phyloP scores from a whole-genome alignment of 2,888 invertebrate genomes.

The Eremobia ochroleuca region DNA sequence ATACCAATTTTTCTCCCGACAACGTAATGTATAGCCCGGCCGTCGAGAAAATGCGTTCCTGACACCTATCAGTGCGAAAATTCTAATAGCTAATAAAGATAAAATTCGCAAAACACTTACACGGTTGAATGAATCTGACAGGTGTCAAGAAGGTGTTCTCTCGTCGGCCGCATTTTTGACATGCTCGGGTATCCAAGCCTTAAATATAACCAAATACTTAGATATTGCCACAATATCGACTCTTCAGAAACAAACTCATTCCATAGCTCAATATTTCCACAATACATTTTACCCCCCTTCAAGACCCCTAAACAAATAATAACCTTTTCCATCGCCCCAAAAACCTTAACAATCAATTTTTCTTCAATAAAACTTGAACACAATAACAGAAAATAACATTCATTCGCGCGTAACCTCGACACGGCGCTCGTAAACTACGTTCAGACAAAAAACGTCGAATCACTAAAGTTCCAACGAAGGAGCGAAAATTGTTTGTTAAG shows the following conservation, averaged over 20 bases:
- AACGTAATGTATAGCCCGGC: not conserved
- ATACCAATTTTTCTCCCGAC: not conserved
- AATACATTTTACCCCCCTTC: constrained; percentile 13
- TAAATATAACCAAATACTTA: not conserved
- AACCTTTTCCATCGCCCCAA: constrained; percentile 24
- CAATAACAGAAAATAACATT: constrained; percentile 56
- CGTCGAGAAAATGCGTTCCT: not conserved
- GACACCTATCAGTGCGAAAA: not conserved
- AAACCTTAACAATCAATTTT: constrained; percentile 56
- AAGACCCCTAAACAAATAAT: constrained; percentile 30
- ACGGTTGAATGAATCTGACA: not conserved
- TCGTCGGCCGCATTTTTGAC: not conserved
- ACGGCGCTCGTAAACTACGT: constrained; percentile 55
- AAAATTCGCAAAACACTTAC: not conserved
- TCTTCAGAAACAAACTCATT: not conserved
- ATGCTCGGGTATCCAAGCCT: not conserved
- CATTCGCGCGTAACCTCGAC: constrained; percentile 50
- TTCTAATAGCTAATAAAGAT: not conserved
- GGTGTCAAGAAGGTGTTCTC: not conserved
- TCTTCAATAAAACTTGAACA: constrained; percentile 55
- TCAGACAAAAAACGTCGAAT: constrained; percentile 64
- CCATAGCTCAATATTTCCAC: not conserved
- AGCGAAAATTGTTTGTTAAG: constrained; percentile 72
- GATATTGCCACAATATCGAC: not conserved
- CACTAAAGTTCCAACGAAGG: constrained; percentile 59